These are phyloP conservation scores for Agrochola circellaris DNA, from an alignment of 2,888 invertebrate species.

Conservation along the genomic window DNA sequence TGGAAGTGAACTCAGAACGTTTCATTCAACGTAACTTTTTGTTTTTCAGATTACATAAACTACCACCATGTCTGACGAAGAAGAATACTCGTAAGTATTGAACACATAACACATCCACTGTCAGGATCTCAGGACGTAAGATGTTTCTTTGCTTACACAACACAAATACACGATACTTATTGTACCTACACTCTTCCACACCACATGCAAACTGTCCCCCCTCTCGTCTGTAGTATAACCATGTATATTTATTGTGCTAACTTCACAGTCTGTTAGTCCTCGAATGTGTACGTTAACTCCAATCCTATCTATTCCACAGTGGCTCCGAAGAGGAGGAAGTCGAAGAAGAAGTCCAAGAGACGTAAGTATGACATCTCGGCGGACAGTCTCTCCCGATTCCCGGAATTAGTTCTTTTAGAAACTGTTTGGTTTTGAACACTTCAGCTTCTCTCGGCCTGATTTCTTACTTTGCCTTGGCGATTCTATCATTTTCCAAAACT, in stretches of 20 bases:
- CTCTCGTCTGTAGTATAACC: slow-evolving; percentile 38
- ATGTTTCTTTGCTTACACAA: slow-evolving; percentile 48
- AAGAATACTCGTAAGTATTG: slow-evolving; percentile 98
- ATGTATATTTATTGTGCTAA: slow-evolving; percentile 57
- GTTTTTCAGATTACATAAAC: slow-evolving; percentile 87
- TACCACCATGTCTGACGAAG: slow-evolving; percentile 98
- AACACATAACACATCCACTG: slow-evolving; percentile 20
- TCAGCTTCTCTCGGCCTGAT: slow-evolving; percentile 86
- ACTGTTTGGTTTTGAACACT: slow-evolving; percentile 85
- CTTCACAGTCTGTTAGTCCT: slow-evolving; percentile 56
- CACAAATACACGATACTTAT: slow-evolving; percentile 48
- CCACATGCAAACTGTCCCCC: slow-evolving; percentile 50
- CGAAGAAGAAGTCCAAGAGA: slow-evolving; percentile 94
- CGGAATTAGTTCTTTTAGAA: slow-evolving; percentile 78
- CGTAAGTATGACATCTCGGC: slow-evolving; percentile 91
- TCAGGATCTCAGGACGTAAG: slow-evolving; percentile 55
- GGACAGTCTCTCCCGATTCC: slow-evolving; percentile 54
- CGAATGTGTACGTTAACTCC: slow-evolving; percentile 64
- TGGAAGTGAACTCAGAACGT: not conserved
- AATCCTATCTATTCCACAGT: slow-evolving; percentile 82
- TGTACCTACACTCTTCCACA: slow-evolving; percentile 29
- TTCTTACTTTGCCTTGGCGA: slow-evolving; percentile 84
- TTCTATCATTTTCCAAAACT: slow-evolving; percentile 78
- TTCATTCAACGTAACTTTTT: slow-evolving; percentile 65
- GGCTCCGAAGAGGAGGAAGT: slow-evolving; percentile 94